phyloP scores from a whole-genome alignment of 2,888 invertebrate genomes.

The Watsonalla binaria region DNA sequence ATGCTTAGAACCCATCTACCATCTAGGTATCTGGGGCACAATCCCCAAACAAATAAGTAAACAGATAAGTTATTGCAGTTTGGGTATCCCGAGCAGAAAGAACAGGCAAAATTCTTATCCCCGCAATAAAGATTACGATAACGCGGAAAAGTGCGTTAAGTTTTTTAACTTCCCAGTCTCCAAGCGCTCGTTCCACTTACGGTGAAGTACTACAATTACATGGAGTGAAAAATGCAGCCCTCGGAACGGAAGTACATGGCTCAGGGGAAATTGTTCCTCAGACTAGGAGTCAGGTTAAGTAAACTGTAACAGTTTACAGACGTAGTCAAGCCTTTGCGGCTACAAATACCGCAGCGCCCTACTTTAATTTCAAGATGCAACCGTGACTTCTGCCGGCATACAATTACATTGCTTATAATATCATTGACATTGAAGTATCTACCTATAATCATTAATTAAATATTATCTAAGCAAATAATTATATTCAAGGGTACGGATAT shows the following conservation, averaged over 20 bases:
- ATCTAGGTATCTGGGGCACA: slow-evolving; percentile 4
- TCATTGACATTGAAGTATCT: slow-evolving; percentile 6
- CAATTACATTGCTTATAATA: too few relatives aligned
- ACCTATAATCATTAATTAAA: slow-evolving; percentile 5
- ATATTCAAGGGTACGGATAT: too few relatives aligned
- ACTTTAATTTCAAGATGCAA: slow-evolving; percentile 42
- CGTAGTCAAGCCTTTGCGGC: slow-evolving; percentile 40
- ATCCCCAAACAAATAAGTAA: slow-evolving; percentile 7
- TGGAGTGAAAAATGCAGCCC: slow-evolving; percentile 28
- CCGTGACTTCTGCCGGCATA: slow-evolving; percentile 22
- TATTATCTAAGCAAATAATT: too few relatives aligned
- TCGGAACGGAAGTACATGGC: slow-evolving; percentile 24
- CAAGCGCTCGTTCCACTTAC: slow-evolving; percentile 22
- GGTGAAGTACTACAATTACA: slow-evolving; percentile 22
- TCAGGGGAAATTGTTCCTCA: slow-evolving; percentile 28
- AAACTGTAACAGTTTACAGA: slow-evolving; percentile 52
- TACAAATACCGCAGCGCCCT: slow-evolving; percentile 48
- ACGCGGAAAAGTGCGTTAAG: slow-evolving; percentile 23
- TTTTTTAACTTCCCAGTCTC: slow-evolving; percentile 22
- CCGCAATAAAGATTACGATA: slow-evolving; percentile 30
- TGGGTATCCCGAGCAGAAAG: slow-evolving; percentile 12
- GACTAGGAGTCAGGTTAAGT: slow-evolving; percentile 43
- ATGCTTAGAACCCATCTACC: slow-evolving; percentile 1
- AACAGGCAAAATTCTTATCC: slow-evolving; percentile 15
- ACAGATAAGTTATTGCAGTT: slow-evolving; percentile 5